Conservation (phyloP, 2,113 vertebrate species). For the Chelonoidis abingdonii region DNA sequence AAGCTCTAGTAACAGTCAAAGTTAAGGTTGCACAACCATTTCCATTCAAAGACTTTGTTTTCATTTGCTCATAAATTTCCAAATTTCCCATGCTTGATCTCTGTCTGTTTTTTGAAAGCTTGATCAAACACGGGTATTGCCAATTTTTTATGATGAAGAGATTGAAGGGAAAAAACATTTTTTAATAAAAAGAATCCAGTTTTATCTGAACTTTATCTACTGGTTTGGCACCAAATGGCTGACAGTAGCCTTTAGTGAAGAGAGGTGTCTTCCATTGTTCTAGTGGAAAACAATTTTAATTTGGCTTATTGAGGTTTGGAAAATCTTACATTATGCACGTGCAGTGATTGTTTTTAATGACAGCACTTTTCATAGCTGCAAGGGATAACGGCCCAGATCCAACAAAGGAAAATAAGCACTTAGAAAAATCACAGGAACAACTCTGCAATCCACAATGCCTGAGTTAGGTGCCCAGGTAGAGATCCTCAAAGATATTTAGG, state of each 20-base stretch:
- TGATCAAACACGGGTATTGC: constrained; percentile 48
- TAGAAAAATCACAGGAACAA: too few species aligned
- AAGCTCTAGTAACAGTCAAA: neutral
- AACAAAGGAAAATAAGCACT: too few species aligned
- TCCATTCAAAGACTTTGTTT: constrained; percentile 10
- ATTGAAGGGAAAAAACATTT: constrained; percentile 15
- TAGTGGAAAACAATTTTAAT: neutral
- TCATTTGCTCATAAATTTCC: constrained; percentile 20
- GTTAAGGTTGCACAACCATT: constrained; percentile 7
- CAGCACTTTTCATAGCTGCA: neutral
- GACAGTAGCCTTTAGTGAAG: constrained; percentile 36
- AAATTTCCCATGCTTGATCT: constrained; percentile 11
- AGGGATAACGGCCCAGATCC: too few species aligned
- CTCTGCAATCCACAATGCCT: too few species aligned
- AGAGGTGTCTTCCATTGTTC: neutral
- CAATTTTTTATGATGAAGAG: constrained; percentile 44
- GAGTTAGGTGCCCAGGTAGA: too few species aligned
- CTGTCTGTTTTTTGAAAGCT: constrained; percentile 23
- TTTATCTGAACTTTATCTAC: constrained; percentile 44
- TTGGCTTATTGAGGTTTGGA: constrained; percentile 3
- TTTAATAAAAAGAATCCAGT: neutral
- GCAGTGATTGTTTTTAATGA: neutral
- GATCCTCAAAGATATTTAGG: too few species aligned
- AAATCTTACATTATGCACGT: constrained; percentile 20
- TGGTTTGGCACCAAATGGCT: constrained; percentile 23